Percentiles rank a stretch among this genome's conserved stretches.
Evolutionary conservation across 1,140 invertebrate genomes (phyloP).

Genomic region (Platorchestia sp.): DNA sequence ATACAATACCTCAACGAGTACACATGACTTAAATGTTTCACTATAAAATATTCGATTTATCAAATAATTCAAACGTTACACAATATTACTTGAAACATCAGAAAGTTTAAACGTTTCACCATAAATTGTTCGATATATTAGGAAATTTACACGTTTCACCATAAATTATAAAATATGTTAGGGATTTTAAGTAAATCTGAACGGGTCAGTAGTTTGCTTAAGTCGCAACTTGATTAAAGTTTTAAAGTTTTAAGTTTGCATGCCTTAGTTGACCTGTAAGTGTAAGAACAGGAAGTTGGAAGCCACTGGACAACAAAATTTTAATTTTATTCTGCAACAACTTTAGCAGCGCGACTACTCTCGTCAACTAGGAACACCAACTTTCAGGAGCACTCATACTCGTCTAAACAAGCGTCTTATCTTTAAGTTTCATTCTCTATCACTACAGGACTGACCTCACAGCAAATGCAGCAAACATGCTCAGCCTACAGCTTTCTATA

Average conservation of each 20-base stretch:
- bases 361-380: neutral
- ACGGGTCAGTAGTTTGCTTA: neutral
- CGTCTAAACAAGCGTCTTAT: neutral
- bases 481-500: conserved; percentile 44
- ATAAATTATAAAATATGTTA: too few relatives aligned
- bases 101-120: too few relatives aligned
- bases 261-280: neutral
- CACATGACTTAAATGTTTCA: too few relatives aligned
- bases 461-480: neutral
- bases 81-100: too few relatives aligned
- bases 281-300: neutral
- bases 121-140: too few relatives aligned
- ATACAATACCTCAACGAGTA: too few relatives aligned
- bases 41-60: too few relatives aligned
- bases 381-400: neutral
- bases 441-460: conserved; percentile 69
- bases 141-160: too few relatives aligned
- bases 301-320: neutral
- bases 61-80: too few relatives aligned
- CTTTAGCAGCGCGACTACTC: neutral
- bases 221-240: neutral
- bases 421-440: neutral
- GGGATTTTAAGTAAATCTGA: too few relatives aligned
- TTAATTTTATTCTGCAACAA: neutral
- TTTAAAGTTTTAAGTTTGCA: neutral